Evolutionary conservation across 2,888 invertebrate species (phyloP).

Genomic region (Temnothorax rugatulus): DNA sequence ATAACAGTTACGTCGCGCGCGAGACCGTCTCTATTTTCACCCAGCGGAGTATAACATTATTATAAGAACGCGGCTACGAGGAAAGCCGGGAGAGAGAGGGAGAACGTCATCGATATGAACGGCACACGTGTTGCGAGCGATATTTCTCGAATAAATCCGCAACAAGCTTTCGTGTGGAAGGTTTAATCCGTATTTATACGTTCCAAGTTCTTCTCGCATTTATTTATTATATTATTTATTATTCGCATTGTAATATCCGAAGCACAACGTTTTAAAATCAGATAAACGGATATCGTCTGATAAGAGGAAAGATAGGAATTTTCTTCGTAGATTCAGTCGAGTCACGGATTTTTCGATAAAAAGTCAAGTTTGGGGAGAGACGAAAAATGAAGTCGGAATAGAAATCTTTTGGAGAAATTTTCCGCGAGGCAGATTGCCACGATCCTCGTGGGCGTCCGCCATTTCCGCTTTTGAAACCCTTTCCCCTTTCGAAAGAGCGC

Average conservation of each 20-base stretch:
- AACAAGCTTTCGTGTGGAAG: too few relatives aligned
- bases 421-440: slow-evolving; percentile 24
- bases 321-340: background rate
- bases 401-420: slow-evolving; percentile 32
- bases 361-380: background rate
- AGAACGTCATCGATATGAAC: slow-evolving; percentile 60
- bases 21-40: slow-evolving; percentile 57
- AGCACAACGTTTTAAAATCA: background rate
- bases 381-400: slow-evolving; percentile 29
- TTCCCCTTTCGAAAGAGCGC: slow-evolving; percentile 44
- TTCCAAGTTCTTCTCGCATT: background rate
- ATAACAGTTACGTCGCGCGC: slow-evolving; percentile 67
- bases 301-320: background rate
- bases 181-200: slow-evolving; percentile 29
- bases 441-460: slow-evolving; percentile 18
- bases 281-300: background rate
- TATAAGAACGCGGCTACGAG: slow-evolving; percentile 51
- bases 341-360: slow-evolving; percentile 12
- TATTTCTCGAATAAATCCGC: slow-evolving; percentile 45
- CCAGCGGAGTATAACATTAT: slow-evolving; percentile 65
- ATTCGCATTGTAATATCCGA: background rate
- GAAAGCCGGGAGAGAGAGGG: slow-evolving; percentile 25
- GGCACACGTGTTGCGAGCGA: slow-evolving; percentile 61
- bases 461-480: slow-evolving; percentile 50
- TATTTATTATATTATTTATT: slow-evolving; percentile 4